A percentile compares a stretch with the other conserved stretches of the same genome.
These are phyloP conservation scores for Schizopygopsis pylzovi DNA, from an alignment of 2,797 vertebrate genomes.

Conservation along the genomic window DNA sequence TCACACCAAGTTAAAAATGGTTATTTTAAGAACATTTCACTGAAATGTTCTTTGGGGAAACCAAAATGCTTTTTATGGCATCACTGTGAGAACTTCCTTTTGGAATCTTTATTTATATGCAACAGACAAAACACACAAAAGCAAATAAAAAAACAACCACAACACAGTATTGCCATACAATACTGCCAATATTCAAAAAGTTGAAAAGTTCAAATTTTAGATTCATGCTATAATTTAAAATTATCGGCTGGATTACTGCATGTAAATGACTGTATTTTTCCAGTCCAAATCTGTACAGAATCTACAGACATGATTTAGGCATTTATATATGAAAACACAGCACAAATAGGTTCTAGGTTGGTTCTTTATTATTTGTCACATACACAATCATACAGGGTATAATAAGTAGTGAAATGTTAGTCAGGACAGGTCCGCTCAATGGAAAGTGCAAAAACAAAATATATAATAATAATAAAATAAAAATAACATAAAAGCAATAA, in stretches of 20 bases:
- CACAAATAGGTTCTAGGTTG: too few relatives aligned
- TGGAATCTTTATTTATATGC: background rate
- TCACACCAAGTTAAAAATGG: background rate
- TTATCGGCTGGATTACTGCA: background rate
- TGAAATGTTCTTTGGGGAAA: background rate
- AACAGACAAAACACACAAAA: background rate
- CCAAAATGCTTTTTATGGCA: background rate
- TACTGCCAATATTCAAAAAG: background rate
- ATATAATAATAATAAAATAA: too few relatives aligned
- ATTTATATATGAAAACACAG: constrained; percentile 12
- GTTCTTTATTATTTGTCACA: too few relatives aligned
- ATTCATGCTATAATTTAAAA: background rate
- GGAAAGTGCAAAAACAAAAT: too few relatives aligned
- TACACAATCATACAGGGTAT: too few relatives aligned
- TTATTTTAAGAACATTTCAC: background rate
- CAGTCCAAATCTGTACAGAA: background rate
- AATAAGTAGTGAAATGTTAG: too few relatives aligned
- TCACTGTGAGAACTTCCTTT: background rate
- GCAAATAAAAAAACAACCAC: background rate
- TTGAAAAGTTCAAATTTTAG: background rate
- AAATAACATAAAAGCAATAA: too few relatives aligned
- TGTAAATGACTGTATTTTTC: background rate
- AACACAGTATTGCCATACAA: background rate
- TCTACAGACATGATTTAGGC: background rate
- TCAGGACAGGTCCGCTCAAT: too few relatives aligned